Conservation (phyloP, 2,113 vertebrate species). For the Mustela lutreola region DNA sequence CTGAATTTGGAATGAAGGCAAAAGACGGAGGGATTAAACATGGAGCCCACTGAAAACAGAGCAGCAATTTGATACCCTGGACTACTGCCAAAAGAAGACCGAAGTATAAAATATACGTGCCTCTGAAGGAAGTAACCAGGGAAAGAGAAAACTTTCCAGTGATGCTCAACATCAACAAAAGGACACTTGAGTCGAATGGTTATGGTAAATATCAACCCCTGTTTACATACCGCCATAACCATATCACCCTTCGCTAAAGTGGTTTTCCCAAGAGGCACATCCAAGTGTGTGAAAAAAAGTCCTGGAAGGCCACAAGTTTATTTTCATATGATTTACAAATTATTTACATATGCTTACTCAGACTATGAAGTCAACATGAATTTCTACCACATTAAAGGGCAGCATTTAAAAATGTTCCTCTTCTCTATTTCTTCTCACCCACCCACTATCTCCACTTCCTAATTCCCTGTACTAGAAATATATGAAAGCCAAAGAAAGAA, state of each 20-base stretch:
- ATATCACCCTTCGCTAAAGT: constrained; percentile 49
- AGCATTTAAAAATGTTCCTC: constrained; percentile 63
- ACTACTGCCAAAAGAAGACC: constrained; percentile 48
- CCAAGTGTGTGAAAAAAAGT: constrained; percentile 76
- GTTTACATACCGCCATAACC: constrained; percentile 65
- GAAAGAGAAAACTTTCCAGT: constrained; percentile 52
- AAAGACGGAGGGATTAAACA: constrained; percentile 58
- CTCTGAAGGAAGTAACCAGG: constrained; percentile 48
- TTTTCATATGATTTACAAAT: constrained; percentile 78
- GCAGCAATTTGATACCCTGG: constrained; percentile 42
- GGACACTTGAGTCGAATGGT: constrained; percentile 17
- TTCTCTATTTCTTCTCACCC: constrained; percentile 75
- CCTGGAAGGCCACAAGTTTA: constrained; percentile 72
- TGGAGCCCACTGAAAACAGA: constrained; percentile 45
- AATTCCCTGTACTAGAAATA: constrained; percentile 65
- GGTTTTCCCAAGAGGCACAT: constrained; percentile 70
- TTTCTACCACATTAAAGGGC: constrained; percentile 74
- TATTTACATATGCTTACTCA: constrained; percentile 79
- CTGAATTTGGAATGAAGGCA: constrained; percentile 44
- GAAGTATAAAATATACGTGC: constrained; percentile 43
- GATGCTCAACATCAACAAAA: constrained; percentile 62
- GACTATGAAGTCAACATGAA: constrained; percentile 77
- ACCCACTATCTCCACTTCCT: constrained; percentile 58
- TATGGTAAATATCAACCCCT: constrained; percentile 49
- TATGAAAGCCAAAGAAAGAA: constrained; percentile 24